phyloP scores from a whole-genome alignment of 2,797 vertebrate genomes.

The Oryzias sinensis region DNA sequence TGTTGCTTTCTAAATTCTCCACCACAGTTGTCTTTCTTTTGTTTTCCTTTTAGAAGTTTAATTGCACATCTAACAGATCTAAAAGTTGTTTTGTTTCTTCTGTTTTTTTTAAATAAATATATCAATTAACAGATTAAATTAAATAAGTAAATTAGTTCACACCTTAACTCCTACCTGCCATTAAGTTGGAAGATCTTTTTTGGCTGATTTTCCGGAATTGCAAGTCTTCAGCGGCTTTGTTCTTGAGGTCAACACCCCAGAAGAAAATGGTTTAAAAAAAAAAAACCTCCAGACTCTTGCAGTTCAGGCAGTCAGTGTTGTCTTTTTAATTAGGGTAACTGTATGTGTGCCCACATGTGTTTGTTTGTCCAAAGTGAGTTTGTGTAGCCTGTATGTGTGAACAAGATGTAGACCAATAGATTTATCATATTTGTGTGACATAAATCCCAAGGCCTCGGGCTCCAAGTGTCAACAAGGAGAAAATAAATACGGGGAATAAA shows the following conservation, averaged over 20 bases:
- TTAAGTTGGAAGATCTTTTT: constrained; percentile 12
- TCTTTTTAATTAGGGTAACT: constrained; percentile 27
- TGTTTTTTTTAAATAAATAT: no score
- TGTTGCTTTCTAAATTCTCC: no score
- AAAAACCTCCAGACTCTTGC: constrained; percentile 72
- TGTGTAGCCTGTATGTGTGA: constrained; percentile 33
- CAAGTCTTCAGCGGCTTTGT: constrained; percentile 55
- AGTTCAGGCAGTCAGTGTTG: constrained; percentile 73
- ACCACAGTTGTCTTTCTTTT: no score
- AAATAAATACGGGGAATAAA: constrained; percentile 60
- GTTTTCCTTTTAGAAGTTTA: no score
- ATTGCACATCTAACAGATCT: no score
- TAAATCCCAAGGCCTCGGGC: constrained; percentile 52
- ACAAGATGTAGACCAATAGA: constrained; percentile 41
- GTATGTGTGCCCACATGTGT: constrained; percentile 38
- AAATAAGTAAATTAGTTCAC: no score
- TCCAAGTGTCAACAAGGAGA: constrained; percentile 48
- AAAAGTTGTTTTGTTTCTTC: no score
- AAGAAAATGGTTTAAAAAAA: constrained; percentile 59
- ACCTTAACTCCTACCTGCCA: neutral
- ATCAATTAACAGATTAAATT: no score
- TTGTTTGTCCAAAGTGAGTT: constrained; percentile 55
- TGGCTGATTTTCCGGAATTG: constrained; percentile 61
- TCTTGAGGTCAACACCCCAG: constrained; percentile 47
- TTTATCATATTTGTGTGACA: constrained; percentile 59